phyloP scores from a whole-genome alignment of 2,888 invertebrate genomes.

The Tridacna crocea region DNA sequence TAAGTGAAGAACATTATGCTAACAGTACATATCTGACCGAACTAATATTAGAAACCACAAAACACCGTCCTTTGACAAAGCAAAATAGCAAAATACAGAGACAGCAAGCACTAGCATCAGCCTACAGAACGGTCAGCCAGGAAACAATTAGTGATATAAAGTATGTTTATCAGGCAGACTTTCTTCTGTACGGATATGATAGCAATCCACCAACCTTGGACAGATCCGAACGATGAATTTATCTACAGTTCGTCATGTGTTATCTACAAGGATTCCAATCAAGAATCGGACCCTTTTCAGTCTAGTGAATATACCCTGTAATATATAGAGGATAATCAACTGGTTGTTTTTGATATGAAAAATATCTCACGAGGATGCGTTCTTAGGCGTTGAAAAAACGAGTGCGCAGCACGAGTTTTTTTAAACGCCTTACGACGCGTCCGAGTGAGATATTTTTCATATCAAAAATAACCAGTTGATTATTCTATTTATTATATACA shows the following conservation, averaged over 20 bases:
- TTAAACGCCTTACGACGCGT: too few relatives aligned
- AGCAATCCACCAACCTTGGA: not conserved
- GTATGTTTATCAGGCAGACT: not conserved
- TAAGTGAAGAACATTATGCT: not conserved
- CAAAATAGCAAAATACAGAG: not conserved
- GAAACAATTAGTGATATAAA: slow-evolving; percentile 6
- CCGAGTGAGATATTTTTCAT: too few relatives aligned
- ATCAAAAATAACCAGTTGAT: too few relatives aligned
- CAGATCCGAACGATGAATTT: not conserved
- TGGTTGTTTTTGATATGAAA: too few relatives aligned
- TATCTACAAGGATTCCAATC: not conserved
- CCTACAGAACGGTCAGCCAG: not conserved
- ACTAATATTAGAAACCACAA: not conserved
- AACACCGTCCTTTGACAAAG: not conserved
- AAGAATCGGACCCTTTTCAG: too few relatives aligned
- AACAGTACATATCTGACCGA: not conserved
- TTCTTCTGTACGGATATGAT: not conserved
- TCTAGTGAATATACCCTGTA: too few relatives aligned
- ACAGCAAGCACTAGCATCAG: not conserved
- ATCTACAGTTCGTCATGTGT: not conserved
- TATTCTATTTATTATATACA: too few relatives aligned
- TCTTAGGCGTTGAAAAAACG: too few relatives aligned
- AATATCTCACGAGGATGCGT: too few relatives aligned
- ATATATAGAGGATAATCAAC: too few relatives aligned
- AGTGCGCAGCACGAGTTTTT: too few relatives aligned